Evolutionary conservation across 1,140 invertebrate species (phyloP).

Genomic region (Epicauta chinensis): DNA sequence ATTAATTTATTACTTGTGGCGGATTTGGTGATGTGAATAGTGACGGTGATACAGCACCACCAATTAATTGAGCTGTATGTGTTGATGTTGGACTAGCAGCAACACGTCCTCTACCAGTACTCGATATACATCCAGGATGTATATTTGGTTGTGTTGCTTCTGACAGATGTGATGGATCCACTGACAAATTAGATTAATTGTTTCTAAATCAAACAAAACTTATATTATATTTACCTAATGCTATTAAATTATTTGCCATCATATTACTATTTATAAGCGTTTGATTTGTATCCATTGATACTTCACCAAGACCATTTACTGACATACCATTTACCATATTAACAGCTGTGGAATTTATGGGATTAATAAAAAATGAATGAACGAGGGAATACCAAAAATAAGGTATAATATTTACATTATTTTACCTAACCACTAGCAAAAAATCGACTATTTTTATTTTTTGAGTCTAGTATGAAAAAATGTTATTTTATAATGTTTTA

Average conservation of each 20-base stretch:
- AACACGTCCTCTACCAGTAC: constrained; percentile 54
- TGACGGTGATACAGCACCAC: constrained; percentile 65
- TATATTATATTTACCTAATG: constrained; percentile 31
- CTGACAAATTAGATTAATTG: constrained; percentile 2
- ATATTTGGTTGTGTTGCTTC: constrained; percentile 54
- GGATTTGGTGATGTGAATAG: constrained; percentile 48
- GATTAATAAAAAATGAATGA: no score
- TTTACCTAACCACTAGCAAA: no score
- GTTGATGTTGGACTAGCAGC: constrained; percentile 56
- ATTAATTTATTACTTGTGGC: constrained; percentile 25
- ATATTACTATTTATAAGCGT: constrained; percentile 50
- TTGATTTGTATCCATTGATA: constrained; percentile 58
- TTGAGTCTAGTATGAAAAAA: no score
- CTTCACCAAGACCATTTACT: constrained; percentile 69
- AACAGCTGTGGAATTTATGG: constrained; percentile 52
- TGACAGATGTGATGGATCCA: constrained; percentile 28
- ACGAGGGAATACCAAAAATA: no score
- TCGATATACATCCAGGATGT: constrained; percentile 57
- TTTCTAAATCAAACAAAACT: neutral
- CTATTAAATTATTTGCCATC: constrained; percentile 44
- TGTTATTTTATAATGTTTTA: no score
- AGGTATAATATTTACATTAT: no score
- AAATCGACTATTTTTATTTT: no score
- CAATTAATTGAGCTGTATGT: constrained; percentile 61
- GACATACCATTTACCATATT: constrained; percentile 77